A percentile compares a stretch with the other conserved stretches of the same genome.
These are phyloP conservation scores for Geophilus truncorum DNA, from an alignment of 2,888 invertebrate genomes.

Conservation along the genomic window DNA sequence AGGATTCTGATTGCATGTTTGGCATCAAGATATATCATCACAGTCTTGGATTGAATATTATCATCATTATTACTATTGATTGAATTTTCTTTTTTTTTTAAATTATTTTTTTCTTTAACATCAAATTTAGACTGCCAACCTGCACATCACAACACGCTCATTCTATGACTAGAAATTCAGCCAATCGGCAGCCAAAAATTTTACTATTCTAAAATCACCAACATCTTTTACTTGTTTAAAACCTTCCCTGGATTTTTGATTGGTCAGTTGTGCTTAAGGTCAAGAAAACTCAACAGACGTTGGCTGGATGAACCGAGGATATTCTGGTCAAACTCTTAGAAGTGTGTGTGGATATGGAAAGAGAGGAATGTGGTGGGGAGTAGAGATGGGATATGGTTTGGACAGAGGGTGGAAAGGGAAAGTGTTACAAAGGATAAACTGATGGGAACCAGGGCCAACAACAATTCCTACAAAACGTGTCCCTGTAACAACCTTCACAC, in stretches of 20 bases:
- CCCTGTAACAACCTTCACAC: conserved; percentile 20
- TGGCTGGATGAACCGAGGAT: conserved; percentile 1
- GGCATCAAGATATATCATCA: conserved; percentile 32
- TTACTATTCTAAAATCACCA: conserved; percentile 8
- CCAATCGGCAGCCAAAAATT: conserved; percentile 22
- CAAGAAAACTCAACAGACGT: background rate
- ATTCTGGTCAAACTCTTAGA: background rate
- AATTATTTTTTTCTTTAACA: background rate
- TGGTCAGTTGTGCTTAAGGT: conserved; percentile 22
- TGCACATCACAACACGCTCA: conserved; percentile 13
- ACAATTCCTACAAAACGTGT: conserved; percentile 24
- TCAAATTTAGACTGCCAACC: conserved; percentile 21
- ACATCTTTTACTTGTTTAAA: background rate
- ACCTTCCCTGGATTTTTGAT: background rate
- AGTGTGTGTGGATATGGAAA: background rate
- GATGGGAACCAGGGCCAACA: conserved; percentile 25
- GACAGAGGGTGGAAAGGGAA: too few relatives aligned
- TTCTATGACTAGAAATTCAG: conserved; percentile 20
- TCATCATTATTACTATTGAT: background rate
- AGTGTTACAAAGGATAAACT: conserved; percentile 2
- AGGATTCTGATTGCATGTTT: conserved; percentile 32
- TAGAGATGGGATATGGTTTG: too few relatives aligned
- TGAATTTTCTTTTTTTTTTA: background rate
- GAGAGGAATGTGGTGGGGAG: background rate
- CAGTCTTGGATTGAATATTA: conserved; percentile 29